Conservation (phyloP, 92 coral and sea anemone genomes). For the Epizoanthus stellaris region DNA sequence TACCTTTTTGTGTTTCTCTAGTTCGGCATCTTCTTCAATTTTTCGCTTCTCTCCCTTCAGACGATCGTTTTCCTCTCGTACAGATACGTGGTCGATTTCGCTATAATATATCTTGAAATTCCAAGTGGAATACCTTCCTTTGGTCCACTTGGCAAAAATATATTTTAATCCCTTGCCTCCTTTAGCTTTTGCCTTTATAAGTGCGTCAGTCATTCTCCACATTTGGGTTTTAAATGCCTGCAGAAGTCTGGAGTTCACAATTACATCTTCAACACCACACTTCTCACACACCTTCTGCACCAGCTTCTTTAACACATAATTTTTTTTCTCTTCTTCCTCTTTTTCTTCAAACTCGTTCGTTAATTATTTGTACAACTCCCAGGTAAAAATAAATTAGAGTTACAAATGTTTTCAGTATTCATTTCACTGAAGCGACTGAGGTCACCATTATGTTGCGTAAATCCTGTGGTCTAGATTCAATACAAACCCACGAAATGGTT, state of each 20-base stretch:
- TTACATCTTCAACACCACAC: slow-evolving; percentile 3
- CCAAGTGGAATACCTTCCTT: slow-evolving; percentile 37
- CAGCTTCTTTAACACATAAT: neutral
- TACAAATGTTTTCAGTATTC: too few species aligned
- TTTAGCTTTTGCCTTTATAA: neutral
- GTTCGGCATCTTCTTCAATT: neutral
- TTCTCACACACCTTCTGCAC: neutral
- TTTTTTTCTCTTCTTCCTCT: neutral
- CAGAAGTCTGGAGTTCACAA: slow-evolving; percentile 2
- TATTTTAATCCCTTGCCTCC: neutral
- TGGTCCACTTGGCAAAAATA: neutral
- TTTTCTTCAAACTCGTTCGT: neutral
- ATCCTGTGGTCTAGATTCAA: too few species aligned
- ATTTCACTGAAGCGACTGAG: neutral
- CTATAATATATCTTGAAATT: slow-evolving; percentile 26
- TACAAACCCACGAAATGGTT: too few species aligned
- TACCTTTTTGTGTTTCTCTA: neutral
- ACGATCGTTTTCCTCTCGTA: neutral
- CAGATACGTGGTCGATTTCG: slow-evolving; percentile 8
- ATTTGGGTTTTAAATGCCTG: slow-evolving; percentile 1
- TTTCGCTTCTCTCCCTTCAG: slow-evolving; percentile 17
- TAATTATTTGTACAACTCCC: too few species aligned
- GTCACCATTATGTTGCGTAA: too few species aligned
- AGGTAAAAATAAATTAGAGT: too few species aligned
- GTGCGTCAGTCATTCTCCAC: neutral